Evolutionary conservation across 2,113 vertebrate genomes (phyloP).

Genomic region (Centrocercus urophasianus): DNA sequence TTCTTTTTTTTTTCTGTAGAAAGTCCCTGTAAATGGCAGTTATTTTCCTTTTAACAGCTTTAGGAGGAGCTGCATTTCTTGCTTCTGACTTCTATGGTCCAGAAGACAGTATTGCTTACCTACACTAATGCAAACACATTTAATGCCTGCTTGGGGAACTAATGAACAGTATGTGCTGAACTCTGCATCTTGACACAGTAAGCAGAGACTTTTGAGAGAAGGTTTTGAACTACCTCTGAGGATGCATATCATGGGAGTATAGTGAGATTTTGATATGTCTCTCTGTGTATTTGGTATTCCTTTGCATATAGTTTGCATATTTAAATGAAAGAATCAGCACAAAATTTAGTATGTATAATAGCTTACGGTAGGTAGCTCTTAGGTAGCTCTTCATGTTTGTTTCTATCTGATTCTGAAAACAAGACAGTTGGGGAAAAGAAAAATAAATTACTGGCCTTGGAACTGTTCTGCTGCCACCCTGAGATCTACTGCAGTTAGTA

Average conservation of each 20-base stretch:
- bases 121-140: neutral
- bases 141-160: neutral
- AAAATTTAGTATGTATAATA: neutral
- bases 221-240: neutral
- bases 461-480: neutral
- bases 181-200: neutral
- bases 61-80: neutral
- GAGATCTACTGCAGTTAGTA: neutral
- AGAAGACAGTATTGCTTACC: neutral
- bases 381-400: neutral
- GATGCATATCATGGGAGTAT: accelerated
- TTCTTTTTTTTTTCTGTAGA: neutral
- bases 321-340: neutral
- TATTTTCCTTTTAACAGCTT: neutral
- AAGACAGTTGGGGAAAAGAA: too few species aligned
- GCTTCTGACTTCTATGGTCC: neutral
- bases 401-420: neutral
- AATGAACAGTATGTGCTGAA: neutral
- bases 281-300: neutral
- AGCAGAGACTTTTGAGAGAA: neutral
- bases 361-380: neutral
- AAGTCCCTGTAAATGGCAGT: neutral
- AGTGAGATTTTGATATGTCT: neutral
- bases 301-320: neutral
- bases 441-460: neutral